Conservation (phyloP, 1,140 invertebrate genomes). For the Bombus confusus region DNA sequence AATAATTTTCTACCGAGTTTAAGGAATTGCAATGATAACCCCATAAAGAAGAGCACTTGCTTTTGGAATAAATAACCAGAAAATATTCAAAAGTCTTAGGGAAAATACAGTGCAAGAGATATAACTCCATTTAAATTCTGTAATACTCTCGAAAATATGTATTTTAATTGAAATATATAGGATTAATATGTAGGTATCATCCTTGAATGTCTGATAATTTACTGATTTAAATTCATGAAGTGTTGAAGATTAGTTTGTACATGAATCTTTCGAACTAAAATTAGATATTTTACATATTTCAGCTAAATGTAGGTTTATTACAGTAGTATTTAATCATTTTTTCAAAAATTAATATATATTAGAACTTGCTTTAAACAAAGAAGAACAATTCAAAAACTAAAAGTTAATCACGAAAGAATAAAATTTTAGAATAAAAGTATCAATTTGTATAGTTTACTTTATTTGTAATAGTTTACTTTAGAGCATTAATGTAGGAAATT, state of each 20-base stretch:
- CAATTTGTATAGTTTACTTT: neutral
- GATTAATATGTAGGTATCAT: too few relatives aligned
- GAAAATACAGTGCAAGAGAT: too few relatives aligned
- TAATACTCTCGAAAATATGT: too few relatives aligned
- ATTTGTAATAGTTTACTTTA: conserved; percentile 11
- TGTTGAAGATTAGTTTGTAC: neutral
- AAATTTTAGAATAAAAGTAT: neutral
- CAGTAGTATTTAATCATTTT: neutral
- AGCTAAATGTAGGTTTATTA: neutral
- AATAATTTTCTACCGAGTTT: neutral
- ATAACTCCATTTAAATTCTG: too few relatives aligned
- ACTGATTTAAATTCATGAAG: neutral
- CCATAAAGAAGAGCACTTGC: neutral
- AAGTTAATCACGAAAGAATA: neutral
- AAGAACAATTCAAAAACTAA: neutral
- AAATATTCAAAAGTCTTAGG: neutral
- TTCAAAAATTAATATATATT: neutral
- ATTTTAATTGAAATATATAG: too few relatives aligned
- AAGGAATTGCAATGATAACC: neutral
- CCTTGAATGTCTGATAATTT: too few relatives aligned
- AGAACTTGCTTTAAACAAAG: neutral
- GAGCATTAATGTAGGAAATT: conserved; percentile 7
- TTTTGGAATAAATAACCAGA: neutral
- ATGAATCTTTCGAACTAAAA: neutral
- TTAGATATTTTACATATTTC: neutral